Evolutionary conservation across 2,888 invertebrate genomes (phyloP).

Genomic region (Drosophila yooni): DNA sequence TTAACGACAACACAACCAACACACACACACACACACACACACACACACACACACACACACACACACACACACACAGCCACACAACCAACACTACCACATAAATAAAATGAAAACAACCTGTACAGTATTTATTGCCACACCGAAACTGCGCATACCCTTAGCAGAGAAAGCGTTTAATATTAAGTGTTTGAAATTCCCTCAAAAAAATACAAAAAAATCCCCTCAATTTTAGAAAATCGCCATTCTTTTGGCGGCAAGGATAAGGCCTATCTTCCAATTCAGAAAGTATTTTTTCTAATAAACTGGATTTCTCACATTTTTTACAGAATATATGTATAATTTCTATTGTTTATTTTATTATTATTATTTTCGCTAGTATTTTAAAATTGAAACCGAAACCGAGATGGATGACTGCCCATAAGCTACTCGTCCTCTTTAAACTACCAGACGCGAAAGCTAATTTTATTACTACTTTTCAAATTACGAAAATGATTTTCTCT

Average conservation of each 20-base stretch:
- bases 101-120: not conserved
- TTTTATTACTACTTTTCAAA: not conserved
- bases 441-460: not conserved
- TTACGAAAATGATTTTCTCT: not conserved
- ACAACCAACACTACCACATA: slow-evolving; percentile 41
- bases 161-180: not conserved
- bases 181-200: not conserved
- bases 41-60: slow-evolving; percentile 39
- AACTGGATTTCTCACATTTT: too few species aligned
- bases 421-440: too few species aligned
- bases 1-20: slow-evolving; percentile 65
- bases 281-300: too few species aligned
- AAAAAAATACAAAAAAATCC: not conserved
- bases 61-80: slow-evolving; percentile 28
- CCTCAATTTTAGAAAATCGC: not conserved
- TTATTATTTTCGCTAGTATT: too few species aligned
- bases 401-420: too few species aligned
- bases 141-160: slow-evolving; percentile 16
- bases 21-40: slow-evolving; percentile 39
- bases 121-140: slow-evolving; percentile 9
- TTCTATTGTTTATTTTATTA: too few species aligned
- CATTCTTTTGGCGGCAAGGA: too few species aligned
- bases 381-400: too few species aligned
- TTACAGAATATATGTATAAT: too few species aligned
- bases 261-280: too few species aligned